Percentiles rank a stretch among this genome's conserved stretches.
Evolutionary conservation across 2,888 invertebrate species (phyloP).

Genomic region (Cepaea hortensis): DNA sequence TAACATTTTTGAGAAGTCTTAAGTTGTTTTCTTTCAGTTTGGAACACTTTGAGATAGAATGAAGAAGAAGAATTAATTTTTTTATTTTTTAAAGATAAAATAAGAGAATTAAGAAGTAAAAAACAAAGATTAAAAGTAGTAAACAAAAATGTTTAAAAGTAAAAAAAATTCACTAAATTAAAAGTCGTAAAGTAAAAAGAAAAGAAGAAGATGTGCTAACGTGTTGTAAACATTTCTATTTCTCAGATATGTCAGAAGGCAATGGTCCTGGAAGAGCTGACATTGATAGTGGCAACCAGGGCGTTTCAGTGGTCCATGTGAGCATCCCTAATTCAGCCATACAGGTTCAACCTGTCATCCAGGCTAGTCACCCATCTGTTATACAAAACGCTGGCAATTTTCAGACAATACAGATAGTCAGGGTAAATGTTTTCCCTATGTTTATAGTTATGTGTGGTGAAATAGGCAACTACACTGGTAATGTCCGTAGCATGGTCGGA

Average conservation of each 20-base stretch:
- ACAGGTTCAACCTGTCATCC: conserved; percentile 85
- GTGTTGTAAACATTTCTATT: conserved; percentile 28
- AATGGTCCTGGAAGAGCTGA: conserved; percentile 55
- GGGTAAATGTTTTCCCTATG: conserved; percentile 55
- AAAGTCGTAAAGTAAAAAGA: background rate
- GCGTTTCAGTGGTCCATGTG: conserved; percentile 86
- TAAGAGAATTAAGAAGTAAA: too few species aligned
- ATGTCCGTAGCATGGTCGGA: too few species aligned
- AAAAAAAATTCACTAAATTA: background rate
- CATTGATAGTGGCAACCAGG: conserved; percentile 60
- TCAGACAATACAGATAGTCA: conserved; percentile 87
- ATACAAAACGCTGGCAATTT: conserved; percentile 94
- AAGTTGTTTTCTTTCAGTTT: background rate
- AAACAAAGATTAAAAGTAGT: background rate
- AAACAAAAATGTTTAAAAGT: background rate
- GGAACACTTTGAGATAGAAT: background rate
- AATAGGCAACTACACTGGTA: background rate
- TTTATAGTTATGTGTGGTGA: background rate
- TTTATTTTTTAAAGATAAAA: too few species aligned
- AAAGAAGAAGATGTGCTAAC: background rate
- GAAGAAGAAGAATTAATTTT: too few species aligned
- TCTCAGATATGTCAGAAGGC: conserved; percentile 60
- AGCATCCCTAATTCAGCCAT: conserved; percentile 77
- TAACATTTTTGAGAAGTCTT: conserved; percentile 22
- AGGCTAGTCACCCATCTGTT: conserved; percentile 93